Conservation (phyloP, 1,140 invertebrate species). For the Drosophila novamexicana region DNA sequence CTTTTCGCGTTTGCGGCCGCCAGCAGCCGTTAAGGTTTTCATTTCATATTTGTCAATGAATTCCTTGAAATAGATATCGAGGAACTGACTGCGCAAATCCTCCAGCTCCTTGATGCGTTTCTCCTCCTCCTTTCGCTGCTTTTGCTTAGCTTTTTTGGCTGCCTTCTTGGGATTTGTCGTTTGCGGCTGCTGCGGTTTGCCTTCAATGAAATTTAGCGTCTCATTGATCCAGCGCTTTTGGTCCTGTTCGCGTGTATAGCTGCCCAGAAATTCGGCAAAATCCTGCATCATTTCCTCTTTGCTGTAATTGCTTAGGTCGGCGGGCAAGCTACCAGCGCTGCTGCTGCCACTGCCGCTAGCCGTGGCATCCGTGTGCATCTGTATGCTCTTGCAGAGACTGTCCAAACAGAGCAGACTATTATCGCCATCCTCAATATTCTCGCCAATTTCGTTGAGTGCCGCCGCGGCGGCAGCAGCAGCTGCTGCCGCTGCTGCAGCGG, state of each 20-base stretch:
- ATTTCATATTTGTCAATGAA: slow-evolving; percentile 79
- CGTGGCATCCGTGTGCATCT: slow-evolving; percentile 65
- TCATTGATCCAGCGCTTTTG: slow-evolving; percentile 81
- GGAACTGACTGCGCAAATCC: slow-evolving; percentile 76
- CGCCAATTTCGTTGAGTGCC: slow-evolving; percentile 52
- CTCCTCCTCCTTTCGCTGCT: slow-evolving; percentile 80
- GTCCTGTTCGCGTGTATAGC: slow-evolving; percentile 69
- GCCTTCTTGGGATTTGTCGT: slow-evolving; percentile 79
- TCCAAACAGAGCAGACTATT: slow-evolving; percentile 73
- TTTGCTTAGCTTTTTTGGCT: slow-evolving; percentile 82
- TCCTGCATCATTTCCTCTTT: slow-evolving; percentile 78
- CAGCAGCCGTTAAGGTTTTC: slow-evolving; percentile 66
- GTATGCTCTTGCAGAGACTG: slow-evolving; percentile 76
- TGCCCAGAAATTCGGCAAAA: slow-evolving; percentile 77
- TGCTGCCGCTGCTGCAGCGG: slow-evolving; percentile 35
- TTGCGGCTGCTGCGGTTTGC: slow-evolving; percentile 75
- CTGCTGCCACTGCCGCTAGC: slow-evolving; percentile 27
- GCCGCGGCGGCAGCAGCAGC: slow-evolving; percentile 52
- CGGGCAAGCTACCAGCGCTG: slow-evolving; percentile 26
- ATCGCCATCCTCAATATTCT: slow-evolving; percentile 56
- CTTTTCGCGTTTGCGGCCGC: slow-evolving; percentile 78
- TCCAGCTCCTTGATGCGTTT: slow-evolving; percentile 80
- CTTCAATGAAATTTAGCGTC: slow-evolving; percentile 80
- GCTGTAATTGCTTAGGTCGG: slow-evolving; percentile 53
- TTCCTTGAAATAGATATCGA: slow-evolving; percentile 83